phyloP scores from a whole-genome alignment of 1,140 invertebrate species.

The Cotesia glomerata region DNA sequence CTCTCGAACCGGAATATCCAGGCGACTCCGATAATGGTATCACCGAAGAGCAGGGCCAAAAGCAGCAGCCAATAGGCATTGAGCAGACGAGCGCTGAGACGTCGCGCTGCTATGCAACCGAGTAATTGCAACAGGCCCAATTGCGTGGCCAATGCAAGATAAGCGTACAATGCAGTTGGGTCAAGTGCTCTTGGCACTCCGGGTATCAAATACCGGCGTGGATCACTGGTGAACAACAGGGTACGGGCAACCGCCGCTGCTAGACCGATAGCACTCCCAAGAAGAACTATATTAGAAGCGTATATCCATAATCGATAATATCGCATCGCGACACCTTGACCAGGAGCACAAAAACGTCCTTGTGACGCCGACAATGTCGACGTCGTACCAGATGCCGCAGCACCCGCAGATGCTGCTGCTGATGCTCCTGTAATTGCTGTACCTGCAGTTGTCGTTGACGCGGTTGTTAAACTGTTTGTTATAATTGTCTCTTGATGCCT shows the following conservation, averaged over 20 bases:
- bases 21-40: slow-evolving; percentile 83
- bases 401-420: background rate
- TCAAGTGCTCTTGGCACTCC: slow-evolving; percentile 76
- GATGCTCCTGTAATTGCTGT: background rate
- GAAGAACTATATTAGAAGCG: slow-evolving; percentile 85
- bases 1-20: slow-evolving; percentile 85
- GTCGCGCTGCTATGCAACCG: slow-evolving; percentile 80
- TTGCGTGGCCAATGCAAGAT: slow-evolving; percentile 76
- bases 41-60: slow-evolving; percentile 79
- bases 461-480: slow-evolving; percentile 2
- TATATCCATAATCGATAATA: slow-evolving; percentile 94
- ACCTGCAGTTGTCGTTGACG: background rate
- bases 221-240: slow-evolving; percentile 69
- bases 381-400: slow-evolving; percentile 36
- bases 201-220: slow-evolving; percentile 72
- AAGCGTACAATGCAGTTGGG: slow-evolving; percentile 84
- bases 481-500: slow-evolving; percentile 25
- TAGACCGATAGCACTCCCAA: slow-evolving; percentile 82
- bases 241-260: slow-evolving; percentile 77
- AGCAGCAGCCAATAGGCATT: slow-evolving; percentile 86
- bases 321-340: slow-evolving; percentile 63
- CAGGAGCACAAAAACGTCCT: slow-evolving; percentile 41
- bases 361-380: slow-evolving; percentile 38
- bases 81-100: slow-evolving; percentile 79
- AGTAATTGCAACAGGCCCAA: slow-evolving; percentile 74